Conservation (phyloP, 1,140 invertebrate species). For the Palaemon carinicauda region DNA sequence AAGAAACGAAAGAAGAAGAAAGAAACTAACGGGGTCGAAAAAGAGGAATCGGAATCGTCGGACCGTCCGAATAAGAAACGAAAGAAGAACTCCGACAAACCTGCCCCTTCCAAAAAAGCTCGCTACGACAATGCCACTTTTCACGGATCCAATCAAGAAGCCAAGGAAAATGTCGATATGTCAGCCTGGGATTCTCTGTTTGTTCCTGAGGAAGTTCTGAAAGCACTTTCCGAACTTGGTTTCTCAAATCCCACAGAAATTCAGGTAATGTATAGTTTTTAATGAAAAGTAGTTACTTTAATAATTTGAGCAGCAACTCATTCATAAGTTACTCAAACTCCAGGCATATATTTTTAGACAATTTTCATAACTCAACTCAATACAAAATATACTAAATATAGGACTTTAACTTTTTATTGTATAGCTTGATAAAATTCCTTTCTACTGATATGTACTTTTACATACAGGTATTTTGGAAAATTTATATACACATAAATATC, state of each 20-base stretch:
- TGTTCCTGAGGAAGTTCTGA: conserved; percentile 76
- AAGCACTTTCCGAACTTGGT: conserved; percentile 77
- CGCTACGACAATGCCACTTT: conserved; percentile 35
- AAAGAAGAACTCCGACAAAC: neutral
- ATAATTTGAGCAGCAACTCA: too few species aligned
- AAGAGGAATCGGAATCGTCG: neutral
- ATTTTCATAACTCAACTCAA: too few species aligned
- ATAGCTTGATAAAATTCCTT: too few species aligned
- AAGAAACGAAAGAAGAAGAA: neutral
- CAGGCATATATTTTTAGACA: too few species aligned
- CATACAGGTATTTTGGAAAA: too few species aligned
- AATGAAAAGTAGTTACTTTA: too few species aligned
- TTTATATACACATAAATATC: too few species aligned
- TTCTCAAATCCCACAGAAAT: conserved; percentile 88
- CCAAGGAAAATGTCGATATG: conserved; percentile 64
- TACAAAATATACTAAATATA: neutral
- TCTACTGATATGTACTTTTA: too few species aligned
- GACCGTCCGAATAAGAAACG: neutral
- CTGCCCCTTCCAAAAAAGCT: neutral
- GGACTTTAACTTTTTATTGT: too few species aligned
- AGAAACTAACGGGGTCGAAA: neutral
- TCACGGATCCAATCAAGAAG: neutral
- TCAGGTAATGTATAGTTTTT: conserved; percentile 65
- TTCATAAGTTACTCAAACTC: too few species aligned
- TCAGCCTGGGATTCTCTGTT: conserved; percentile 77